phyloP scores from a whole-genome alignment of 2,797 vertebrate genomes.

The Rhadinocentrus ornatus region DNA sequence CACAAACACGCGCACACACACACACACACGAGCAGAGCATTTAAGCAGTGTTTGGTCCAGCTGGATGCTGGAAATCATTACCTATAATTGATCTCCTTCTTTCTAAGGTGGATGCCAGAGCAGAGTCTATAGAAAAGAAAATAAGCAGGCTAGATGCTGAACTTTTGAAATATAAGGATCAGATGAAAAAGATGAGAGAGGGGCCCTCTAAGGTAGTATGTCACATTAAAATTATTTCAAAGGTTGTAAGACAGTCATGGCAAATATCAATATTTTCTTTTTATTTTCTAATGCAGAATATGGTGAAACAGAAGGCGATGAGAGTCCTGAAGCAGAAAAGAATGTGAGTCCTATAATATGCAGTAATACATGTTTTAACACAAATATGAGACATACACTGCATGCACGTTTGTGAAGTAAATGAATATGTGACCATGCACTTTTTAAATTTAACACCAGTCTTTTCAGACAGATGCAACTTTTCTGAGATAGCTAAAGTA shows the following conservation, averaged over 20 bases:
- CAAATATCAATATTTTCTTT: background rate
- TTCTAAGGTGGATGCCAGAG: conserved; percentile 90
- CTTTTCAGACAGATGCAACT: background rate
- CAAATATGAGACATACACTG: background rate
- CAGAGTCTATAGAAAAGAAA: conserved; percentile 98
- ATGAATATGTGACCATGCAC: no score
- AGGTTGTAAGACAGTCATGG: background rate
- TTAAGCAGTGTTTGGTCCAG: background rate
- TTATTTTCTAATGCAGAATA: conserved; percentile 85
- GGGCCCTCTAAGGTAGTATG: conserved; percentile 92
- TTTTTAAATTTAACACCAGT: no score
- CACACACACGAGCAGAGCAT: background rate
- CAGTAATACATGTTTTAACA: background rate
- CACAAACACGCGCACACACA: background rate
- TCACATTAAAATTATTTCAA: background rate
- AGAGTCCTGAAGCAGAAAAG: conserved; percentile 97
- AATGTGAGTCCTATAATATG: conserved; percentile 88
- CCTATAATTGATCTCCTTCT: conserved; percentile 13
- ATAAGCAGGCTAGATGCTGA: conserved; percentile 92
- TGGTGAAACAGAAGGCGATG: conserved; percentile 98
- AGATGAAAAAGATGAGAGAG: conserved; percentile 99
- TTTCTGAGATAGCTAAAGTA: background rate
- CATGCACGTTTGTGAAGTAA: no score
- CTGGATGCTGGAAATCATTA: conserved; percentile 2
- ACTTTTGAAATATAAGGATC: conserved; percentile 96